These are phyloP conservation scores for Craterocephalus amniculus DNA, from an alignment of 2,797 vertebrate species.

Conservation along the genomic window DNA sequence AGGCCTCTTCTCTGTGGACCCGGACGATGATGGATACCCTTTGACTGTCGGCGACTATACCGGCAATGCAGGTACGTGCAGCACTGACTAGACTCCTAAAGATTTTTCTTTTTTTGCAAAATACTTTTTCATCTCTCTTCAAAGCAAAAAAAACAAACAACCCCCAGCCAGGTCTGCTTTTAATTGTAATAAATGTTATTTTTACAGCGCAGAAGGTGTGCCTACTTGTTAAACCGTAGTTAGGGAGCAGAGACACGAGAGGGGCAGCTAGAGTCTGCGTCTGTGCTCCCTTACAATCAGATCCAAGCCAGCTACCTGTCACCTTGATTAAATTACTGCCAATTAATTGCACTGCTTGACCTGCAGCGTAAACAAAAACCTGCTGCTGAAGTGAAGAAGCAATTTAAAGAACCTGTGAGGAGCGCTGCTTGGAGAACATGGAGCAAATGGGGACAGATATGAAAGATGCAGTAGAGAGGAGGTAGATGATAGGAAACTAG, in stretches of 20 bases:
- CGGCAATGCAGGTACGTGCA: constrained; percentile 91
- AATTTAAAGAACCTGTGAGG: constrained; percentile 76
- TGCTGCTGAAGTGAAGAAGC: constrained; percentile 70
- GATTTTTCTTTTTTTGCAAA: constrained; percentile 4
- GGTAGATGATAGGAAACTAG: constrained; percentile 28
- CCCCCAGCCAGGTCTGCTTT: constrained; percentile 2
- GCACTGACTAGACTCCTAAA: constrained; percentile 25
- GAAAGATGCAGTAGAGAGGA: constrained; percentile 47
- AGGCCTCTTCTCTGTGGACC: constrained; percentile 94
- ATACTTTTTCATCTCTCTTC: constrained; percentile 25
- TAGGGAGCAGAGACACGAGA: constrained; percentile 19
- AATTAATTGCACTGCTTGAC: constrained; percentile 78
- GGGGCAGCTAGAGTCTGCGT: constrained; percentile 16
- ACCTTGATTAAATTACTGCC: constrained; percentile 76
- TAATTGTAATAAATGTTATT: constrained; percentile 12
- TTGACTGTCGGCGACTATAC: constrained; percentile 91
- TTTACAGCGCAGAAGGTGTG: constrained; percentile 23
- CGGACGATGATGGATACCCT: constrained; percentile 95
- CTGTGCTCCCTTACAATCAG: constrained; percentile 46
- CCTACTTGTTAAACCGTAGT: constrained; percentile 44
- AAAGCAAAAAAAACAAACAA: constrained; percentile 14
- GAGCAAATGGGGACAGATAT: constrained; percentile 69
- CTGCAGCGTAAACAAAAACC: constrained; percentile 77
- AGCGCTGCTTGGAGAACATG: constrained; percentile 33
- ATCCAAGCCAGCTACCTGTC: constrained; percentile 62